Percentiles rank a stretch among this genome's conserved stretches.
Conservation (phyloP, 1,140 invertebrate species). For the Periplaneta americana region DNA sequence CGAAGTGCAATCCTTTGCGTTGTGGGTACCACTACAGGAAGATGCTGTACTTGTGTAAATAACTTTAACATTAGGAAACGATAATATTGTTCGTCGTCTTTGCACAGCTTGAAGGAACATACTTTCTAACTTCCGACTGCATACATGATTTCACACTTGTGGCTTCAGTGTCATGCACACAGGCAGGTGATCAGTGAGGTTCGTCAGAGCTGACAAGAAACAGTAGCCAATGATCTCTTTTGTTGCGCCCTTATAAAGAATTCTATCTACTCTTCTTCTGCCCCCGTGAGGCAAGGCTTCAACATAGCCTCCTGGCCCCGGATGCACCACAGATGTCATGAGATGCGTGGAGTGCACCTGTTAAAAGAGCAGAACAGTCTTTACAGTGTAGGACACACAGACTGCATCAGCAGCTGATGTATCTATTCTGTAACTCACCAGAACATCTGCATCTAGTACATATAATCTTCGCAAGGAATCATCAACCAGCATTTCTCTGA, state of each 20-base stretch:
- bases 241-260: conserved; percentile 18
- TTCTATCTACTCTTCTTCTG: conserved; percentile 23
- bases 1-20: no score
- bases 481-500: conserved; percentile 21
- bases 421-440: conserved; percentile 14
- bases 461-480: conserved; percentile 22
- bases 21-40: no score
- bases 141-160: neutral
- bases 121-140: no score
- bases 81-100: no score
- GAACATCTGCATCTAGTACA: conserved; percentile 27
- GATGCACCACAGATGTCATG: neutral
- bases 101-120: no score
- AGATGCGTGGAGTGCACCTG: conserved; percentile 18
- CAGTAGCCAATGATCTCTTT: conserved; percentile 20
- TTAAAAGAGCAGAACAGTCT: neutral
- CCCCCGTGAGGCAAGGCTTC: conserved; percentile 18
- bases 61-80: no score
- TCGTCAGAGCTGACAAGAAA: conserved; percentile 19
- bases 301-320: conserved; percentile 17
- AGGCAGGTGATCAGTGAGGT: conserved; percentile 24
- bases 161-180: conserved; percentile 20
- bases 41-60: no score
- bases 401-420: neutral
- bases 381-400: neutral